Conservation (phyloP, 2,888 invertebrate species). For the Leucoptera coffeella region DNA sequence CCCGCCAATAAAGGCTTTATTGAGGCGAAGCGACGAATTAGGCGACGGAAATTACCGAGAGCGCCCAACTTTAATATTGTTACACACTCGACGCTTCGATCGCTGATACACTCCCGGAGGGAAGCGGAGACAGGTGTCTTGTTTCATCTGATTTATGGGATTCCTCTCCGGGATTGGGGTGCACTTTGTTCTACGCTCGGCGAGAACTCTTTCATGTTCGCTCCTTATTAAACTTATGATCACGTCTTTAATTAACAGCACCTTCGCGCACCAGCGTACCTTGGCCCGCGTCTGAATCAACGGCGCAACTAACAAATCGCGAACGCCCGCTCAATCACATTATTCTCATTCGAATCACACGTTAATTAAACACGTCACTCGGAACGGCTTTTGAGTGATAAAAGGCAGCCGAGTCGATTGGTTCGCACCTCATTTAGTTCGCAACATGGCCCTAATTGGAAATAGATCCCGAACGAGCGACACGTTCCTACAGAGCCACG, state of each 20-base stretch:
- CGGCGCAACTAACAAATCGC: too few species aligned
- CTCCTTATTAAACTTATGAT: too few species aligned
- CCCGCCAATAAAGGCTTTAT: slow-evolving; percentile 17
- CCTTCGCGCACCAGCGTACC: too few species aligned
- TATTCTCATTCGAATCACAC: slow-evolving; percentile 5
- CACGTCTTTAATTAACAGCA: too few species aligned
- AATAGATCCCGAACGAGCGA: too few species aligned
- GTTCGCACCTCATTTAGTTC: slow-evolving; percentile 31
- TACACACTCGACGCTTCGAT: slow-evolving; percentile 9
- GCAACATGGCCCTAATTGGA: slow-evolving; percentile 28
- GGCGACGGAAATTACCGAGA: slow-evolving; percentile 16
- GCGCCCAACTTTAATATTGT: slow-evolving; percentile 14
- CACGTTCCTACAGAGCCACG: too few species aligned
- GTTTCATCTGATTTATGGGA: slow-evolving; percentile 3
- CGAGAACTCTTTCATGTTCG: too few species aligned
- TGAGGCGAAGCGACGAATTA: slow-evolving; percentile 18
- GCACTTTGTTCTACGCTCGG: too few species aligned
- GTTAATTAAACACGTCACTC: slow-evolving; percentile 5
- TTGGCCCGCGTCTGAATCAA: too few species aligned
- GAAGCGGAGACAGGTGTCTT: slow-evolving; percentile 6
- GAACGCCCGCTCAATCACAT: slow-evolving; percentile 2
- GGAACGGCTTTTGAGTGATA: slow-evolving; percentile 5
- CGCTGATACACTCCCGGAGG: slow-evolving; percentile 2
- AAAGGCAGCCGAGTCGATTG: slow-evolving; percentile 12
- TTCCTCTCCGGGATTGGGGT: too few species aligned